phyloP scores from a whole-genome alignment of 2,888 invertebrate species.

The Meliscaeva auricollis region DNA sequence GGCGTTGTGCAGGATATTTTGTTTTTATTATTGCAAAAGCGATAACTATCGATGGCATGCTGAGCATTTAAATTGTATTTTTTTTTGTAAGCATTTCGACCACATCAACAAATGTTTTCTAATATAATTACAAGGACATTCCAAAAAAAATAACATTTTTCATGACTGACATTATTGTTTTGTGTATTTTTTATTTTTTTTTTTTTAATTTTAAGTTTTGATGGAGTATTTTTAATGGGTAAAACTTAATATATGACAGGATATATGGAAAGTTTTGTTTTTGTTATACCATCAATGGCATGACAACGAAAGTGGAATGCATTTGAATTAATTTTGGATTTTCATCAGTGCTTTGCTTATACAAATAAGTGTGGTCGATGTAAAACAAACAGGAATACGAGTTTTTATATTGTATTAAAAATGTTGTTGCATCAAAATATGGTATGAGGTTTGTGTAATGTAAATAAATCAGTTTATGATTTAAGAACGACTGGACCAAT shows the following conservation, averaged over 20 bases:
- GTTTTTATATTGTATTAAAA: too few relatives aligned
- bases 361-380: neutral
- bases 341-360: too few relatives aligned
- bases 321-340: constrained; percentile 21
- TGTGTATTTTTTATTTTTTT: neutral
- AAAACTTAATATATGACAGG: too few relatives aligned
- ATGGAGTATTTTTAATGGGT: constrained; percentile 11
- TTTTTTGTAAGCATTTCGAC: constrained; percentile 14
- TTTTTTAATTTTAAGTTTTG: neutral
- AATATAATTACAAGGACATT: constrained; percentile 54
- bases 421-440: neutral
- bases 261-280: neutral
- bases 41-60: constrained; percentile 59
- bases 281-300: neutral
- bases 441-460: too few relatives aligned
- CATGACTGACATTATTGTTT: neutral
- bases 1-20: constrained; percentile 11
- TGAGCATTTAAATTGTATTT: constrained; percentile 34
- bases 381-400: neutral
- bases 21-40: constrained; percentile 20
- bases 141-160: neutral
- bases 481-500: too few relatives aligned
- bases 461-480: too few relatives aligned
- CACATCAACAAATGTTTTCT: constrained; percentile 36
- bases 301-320: constrained; percentile 14